These are phyloP conservation scores for Elymnias hypermnestra DNA, from an alignment of 1,140 invertebrate genomes.

Conservation along the genomic window DNA sequence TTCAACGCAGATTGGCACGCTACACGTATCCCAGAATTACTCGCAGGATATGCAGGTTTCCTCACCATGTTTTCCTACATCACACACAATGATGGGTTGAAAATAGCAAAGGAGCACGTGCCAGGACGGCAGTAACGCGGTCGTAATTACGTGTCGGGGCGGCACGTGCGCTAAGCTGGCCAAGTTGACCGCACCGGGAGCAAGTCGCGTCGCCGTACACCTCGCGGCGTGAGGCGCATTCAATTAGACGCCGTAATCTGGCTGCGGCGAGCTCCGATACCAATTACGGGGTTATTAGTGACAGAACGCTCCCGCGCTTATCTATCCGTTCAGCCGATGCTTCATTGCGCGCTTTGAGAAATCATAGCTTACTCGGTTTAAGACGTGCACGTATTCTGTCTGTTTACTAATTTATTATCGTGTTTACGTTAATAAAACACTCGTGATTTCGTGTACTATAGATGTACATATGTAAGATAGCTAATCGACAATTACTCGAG, in stretches of 20 bases:
- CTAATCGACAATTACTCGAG: too few species aligned
- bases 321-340: conserved; percentile 18
- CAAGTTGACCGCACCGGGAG: conserved; percentile 66
- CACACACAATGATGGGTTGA: too few species aligned
- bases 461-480: too few species aligned
- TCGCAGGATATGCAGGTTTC: too few species aligned
- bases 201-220: conserved; percentile 47
- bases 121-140: too few species aligned
- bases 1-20: too few species aligned
- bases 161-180: conserved; percentile 54
- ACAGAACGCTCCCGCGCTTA: conserved; percentile 43
- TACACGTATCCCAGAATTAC: too few species aligned
- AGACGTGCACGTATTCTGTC: background rate
- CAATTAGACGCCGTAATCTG: conserved; percentile 75
- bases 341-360: conserved; percentile 22
- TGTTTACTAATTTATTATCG: too few species aligned
- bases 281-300: conserved; percentile 75
- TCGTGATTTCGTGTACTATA: too few species aligned
- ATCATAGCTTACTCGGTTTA: conserved; percentile 7
- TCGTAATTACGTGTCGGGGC: conserved; percentile 51
- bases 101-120: too few species aligned
- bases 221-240: conserved; percentile 55
- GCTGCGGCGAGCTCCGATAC: conserved; percentile 70
- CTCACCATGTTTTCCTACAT: too few species aligned
- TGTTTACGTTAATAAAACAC: too few species aligned